phyloP scores from a whole-genome alignment of 2,888 invertebrate species.

The Nemurella pictetii region DNA sequence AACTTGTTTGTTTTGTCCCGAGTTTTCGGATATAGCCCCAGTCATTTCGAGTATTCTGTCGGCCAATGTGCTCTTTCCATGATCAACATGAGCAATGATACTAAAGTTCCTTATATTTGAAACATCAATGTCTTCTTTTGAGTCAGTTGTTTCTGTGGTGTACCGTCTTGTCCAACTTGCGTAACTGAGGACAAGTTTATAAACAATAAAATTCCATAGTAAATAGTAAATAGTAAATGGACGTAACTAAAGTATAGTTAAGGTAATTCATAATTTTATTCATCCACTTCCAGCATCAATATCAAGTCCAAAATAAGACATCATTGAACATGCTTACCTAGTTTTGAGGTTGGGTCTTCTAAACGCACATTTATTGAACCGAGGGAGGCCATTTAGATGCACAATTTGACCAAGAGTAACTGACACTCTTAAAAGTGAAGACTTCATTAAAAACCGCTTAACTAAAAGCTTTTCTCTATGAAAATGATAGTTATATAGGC shows the following conservation, averaged over 20 bases:
- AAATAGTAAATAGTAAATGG: no score
- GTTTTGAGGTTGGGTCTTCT: not conserved
- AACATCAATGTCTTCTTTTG: slow-evolving; percentile 48
- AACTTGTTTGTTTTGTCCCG: slow-evolving; percentile 71
- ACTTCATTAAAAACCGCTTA: not conserved
- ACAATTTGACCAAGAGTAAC: not conserved
- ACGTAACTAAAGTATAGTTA: no score
- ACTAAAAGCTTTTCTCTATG: not conserved
- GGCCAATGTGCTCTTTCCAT: slow-evolving; percentile 96
- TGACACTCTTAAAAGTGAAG: not conserved
- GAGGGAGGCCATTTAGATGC: not conserved
- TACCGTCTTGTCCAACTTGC: not conserved
- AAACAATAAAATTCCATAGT: no score
- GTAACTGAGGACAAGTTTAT: no score
- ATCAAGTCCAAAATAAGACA: no score
- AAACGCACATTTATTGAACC: not conserved
- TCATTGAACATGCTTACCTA: not conserved
- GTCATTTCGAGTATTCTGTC: slow-evolving; percentile 93
- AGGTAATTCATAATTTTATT: no score
- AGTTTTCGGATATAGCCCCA: slow-evolving; percentile 71
- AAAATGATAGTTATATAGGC: not conserved
- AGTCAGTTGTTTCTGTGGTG: not conserved
- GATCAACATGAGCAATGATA: slow-evolving; percentile 99
- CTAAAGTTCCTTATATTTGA: slow-evolving; percentile 84
- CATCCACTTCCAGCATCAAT: no score